Base-by-base conservation (phyloP, 2,113 vertebrate genomes). In the Apus apus region DNA sequence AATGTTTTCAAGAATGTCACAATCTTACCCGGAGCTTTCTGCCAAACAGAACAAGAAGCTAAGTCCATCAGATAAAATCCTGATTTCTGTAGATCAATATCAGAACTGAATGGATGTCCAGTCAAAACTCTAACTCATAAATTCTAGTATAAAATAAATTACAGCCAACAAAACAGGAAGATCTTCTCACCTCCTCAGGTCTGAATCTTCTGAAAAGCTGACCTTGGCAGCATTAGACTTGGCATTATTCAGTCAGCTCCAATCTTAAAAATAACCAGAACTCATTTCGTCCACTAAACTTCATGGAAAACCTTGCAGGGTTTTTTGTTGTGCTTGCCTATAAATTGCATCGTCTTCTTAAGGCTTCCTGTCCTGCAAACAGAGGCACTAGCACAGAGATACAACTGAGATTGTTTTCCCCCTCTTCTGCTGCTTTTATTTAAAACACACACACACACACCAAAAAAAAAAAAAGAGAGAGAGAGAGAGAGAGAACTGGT, bases 381-480 rank as follows among this genome's bases (percentile, higher is more conserved):
- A 89, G 93, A 97, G 86, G 92, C 93, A 95, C 86, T 89, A 95
- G 90, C 90, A 90, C 83, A 75, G 88, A 96, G 89, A 93, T 92
- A 93, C 92, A 86, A 89, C 88, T 96, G 93, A 89, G 90, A 94
- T 92, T 96, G 93, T 90, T 94, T 94, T 78, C 77, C 53, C 87
- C 16, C 54, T 94, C 88, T 94, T 96, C 90, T 96, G 94, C 92
- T 96, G 96, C 93, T 94, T 96, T 96, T 96, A 96, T 96, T 96
- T 90, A 91, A 90, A 48, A 62, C 56, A 46, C 74, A 57, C 68
- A 79, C 48, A 50, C 46, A 48, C 13, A 32, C 4, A 21, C 1
- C 13, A 4, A 20, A 34, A 72, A 36, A 53, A 18, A 32, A 65
- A 65, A 26, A 43, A n/a, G 61, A 53, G 48, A 40, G 20, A n/a